Evolutionary conservation across 2,888 invertebrate species (phyloP).

Genomic region (Pegoplata infirma): DNA sequence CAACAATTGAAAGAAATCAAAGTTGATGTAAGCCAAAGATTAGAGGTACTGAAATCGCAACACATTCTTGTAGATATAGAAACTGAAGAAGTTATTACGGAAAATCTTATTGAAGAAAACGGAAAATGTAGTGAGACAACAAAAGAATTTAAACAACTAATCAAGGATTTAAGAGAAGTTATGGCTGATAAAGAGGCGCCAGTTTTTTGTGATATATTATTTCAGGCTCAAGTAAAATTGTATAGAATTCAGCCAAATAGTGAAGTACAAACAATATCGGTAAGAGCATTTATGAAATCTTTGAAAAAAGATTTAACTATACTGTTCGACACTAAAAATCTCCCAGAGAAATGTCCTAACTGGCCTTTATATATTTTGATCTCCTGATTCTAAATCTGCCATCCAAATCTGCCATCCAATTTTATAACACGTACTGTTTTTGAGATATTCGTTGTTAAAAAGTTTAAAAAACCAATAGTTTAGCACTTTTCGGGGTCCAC

Average conservation of each 20-base stretch:
- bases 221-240: slow-evolving; percentile 76
- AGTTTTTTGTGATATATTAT: slow-evolving; percentile 72
- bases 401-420: no score
- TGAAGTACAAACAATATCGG: slow-evolving; percentile 82
- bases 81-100: slow-evolving; percentile 75
- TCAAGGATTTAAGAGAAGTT: slow-evolving; percentile 69
- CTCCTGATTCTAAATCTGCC: no score
- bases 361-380: no score
- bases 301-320: no score
- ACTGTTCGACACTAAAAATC: no score
- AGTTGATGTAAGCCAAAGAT: slow-evolving; percentile 78
- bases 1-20: slow-evolving; percentile 83
- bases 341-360: no score
- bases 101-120: no score
- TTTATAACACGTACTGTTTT: no score
- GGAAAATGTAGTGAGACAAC: slow-evolving; percentile 62
- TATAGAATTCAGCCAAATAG: slow-evolving; percentile 84
- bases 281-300: no score
- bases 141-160: slow-evolving; percentile 70
- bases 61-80: slow-evolving; percentile 63
- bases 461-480: no score
- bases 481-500: no score
- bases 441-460: no score
- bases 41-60: slow-evolving; percentile 72
- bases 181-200: slow-evolving; percentile 67